Conservation (phyloP, 2,113 vertebrate genomes). For the Tor tambroides region DNA sequence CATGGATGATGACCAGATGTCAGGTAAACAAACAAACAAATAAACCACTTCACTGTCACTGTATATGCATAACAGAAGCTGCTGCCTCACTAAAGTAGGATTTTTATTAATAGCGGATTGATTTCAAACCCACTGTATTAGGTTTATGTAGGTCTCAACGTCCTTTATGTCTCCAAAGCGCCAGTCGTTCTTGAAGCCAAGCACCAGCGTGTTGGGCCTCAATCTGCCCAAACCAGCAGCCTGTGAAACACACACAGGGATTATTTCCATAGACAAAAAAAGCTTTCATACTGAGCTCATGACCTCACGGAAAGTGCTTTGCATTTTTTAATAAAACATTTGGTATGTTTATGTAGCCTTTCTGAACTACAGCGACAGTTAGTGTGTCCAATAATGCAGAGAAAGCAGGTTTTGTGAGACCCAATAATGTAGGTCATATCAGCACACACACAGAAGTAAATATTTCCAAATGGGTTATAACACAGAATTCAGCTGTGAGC, state of each 20-base stretch:
- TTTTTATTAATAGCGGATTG: background rate
- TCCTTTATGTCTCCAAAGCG: conserved; percentile 90
- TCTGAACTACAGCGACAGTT: background rate
- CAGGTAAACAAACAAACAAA: background rate
- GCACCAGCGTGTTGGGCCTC: conserved; percentile 92
- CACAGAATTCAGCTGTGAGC: background rate
- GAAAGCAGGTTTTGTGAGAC: background rate
- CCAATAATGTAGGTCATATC: background rate
- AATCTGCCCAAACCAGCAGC: conserved; percentile 94
- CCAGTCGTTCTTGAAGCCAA: conserved; percentile 98
- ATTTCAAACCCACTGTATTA: conserved; percentile 89
- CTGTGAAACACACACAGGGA: conserved; percentile 69
- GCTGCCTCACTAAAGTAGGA: background rate
- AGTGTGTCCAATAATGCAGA: background rate
- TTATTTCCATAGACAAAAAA: no score
- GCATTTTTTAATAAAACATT: background rate
- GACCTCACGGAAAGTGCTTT: background rate
- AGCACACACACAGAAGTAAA: background rate
- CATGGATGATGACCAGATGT: background rate
- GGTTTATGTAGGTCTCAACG: conserved; percentile 93
- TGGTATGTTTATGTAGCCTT: background rate
- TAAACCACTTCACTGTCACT: background rate
- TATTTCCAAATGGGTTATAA: background rate
- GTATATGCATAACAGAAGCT: background rate
- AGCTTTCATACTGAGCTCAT: no score